A percentile compares a stretch with the other conserved stretches of the same genome.
phyloP scores from a whole-genome alignment of 1,140 invertebrate species.

The Sycophila sp. region DNA sequence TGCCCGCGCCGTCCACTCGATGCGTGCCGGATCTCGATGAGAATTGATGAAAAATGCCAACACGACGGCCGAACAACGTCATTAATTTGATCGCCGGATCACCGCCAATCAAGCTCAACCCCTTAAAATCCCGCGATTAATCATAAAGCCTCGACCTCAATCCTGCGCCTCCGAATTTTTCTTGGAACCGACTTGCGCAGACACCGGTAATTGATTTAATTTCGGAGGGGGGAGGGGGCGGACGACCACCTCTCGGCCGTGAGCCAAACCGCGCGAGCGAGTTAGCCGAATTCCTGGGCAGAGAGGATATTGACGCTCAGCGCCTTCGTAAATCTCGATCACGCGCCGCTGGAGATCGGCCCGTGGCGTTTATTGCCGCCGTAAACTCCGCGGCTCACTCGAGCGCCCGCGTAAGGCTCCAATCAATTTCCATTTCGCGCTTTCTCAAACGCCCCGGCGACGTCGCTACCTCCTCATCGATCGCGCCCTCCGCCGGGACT shows the following conservation, averaged over 20 bases:
- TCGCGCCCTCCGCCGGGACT: background rate
- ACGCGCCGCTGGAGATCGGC: slow-evolving; percentile 19
- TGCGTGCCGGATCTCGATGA: no score
- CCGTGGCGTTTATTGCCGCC: slow-evolving; percentile 24
- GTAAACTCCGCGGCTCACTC: slow-evolving; percentile 21
- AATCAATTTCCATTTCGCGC: slow-evolving; percentile 36
- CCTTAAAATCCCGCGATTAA: no score
- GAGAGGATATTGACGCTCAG: slow-evolving; percentile 1
- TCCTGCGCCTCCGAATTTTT: no score
- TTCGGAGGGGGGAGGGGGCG: no score
- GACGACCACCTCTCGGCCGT: no score
- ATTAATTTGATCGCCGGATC: no score
- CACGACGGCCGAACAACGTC: no score
- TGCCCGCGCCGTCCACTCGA: no score
- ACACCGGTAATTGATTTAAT: background rate
- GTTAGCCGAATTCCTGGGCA: slow-evolving; percentile 1
- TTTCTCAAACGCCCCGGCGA: background rate
- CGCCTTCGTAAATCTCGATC: slow-evolving; percentile 36
- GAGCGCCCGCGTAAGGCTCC: slow-evolving; percentile 9
- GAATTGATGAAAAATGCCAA: no score
- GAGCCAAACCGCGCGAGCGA: background rate
- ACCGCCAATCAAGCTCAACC: no score
- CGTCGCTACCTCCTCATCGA: background rate
- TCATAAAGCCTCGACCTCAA: no score
- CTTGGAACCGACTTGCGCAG: no score